Base-by-base conservation (phyloP, 2,888 invertebrate genomes). In the Colletes collaris region DNA sequence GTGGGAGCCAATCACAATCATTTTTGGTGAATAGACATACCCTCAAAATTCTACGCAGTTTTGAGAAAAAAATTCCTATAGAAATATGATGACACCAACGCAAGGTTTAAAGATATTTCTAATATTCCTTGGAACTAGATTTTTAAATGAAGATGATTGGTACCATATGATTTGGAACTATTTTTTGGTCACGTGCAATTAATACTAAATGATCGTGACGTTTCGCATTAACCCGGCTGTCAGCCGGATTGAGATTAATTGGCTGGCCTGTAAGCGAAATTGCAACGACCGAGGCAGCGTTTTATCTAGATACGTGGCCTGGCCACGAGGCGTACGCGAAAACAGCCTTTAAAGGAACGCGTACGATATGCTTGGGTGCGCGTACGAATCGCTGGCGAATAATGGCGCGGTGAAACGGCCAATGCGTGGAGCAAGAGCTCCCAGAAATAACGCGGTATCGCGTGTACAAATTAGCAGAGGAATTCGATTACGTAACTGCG, bases 291-390 rank as follows among this genome's bases (percentile, higher is more conserved):
- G 74, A 35, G 53, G 63, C 37, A 49, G 65, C 27, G 63, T 70
- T 64, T 76, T 79, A 79, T 62, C 66, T 40, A 46, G 8, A 46
- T 46, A 55, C 13, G 19, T 6, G 19, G 49, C 37, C 46, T 8
- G 53, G 53, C 62, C 37, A 58, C 58, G 27, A 56, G 56, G 65
- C 58, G 65, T 49, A 55, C 65, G 71, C 62, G 66, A 65, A 81
- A 84, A 84, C 65, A 16, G 63, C 66, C 69, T 84, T 72, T 71
- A 77, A 84, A 72, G 77, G 76, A 74, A 76, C 76, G 68, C 60
- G 58, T 58, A 62, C 59, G 86, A 82, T 75, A 86, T 76, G 84
- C 77, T 79, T 76, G 81, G 77, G 16, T 84, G 85, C 76, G 44
- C 79, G 70, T 81, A 73, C 79, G 81, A 86, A 82, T 81, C 77